Conservation (phyloP, 2,113 vertebrate genomes). For the Crotalus viridis region DNA sequence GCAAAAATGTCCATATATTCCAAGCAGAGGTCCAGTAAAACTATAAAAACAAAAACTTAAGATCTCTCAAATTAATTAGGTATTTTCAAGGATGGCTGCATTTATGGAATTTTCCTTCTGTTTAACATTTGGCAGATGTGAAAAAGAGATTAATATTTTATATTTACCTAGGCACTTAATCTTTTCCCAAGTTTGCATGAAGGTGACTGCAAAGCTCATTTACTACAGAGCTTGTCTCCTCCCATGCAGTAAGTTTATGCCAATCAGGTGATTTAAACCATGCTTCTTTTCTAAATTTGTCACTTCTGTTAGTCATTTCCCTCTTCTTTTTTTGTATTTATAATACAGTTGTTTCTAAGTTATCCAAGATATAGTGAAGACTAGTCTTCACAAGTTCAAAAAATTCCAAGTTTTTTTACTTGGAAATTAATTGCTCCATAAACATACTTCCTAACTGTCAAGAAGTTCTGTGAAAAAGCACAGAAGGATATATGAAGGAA, state of each 20-base stretch:
- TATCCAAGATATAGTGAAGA: not conserved
- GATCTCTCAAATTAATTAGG: not conserved
- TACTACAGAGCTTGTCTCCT: not conserved
- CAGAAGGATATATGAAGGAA: not conserved
- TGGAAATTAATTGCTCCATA: not conserved
- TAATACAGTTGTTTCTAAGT: not conserved
- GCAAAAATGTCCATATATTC: not conserved
- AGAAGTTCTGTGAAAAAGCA: not conserved
- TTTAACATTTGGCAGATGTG: not conserved
- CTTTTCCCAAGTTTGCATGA: not conserved
- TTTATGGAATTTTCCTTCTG: not conserved
- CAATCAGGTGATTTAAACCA: not conserved
- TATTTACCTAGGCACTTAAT: not conserved
- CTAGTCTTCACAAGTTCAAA: not conserved
- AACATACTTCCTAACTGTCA: not conserved
- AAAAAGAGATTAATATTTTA: not conserved
- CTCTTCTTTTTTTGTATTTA: not conserved
- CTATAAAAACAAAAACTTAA: not conserved
- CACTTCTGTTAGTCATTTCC: not conserved
- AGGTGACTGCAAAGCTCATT: not conserved
- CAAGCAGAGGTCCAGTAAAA: not conserved
- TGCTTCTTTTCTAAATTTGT: not conserved
- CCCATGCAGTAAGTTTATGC: not conserved
- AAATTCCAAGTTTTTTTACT: not conserved
- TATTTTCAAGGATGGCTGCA: too few species aligned